Evolutionary conservation across 2,888 invertebrate species (phyloP).

Genomic region (Sialis lutaria): DNA sequence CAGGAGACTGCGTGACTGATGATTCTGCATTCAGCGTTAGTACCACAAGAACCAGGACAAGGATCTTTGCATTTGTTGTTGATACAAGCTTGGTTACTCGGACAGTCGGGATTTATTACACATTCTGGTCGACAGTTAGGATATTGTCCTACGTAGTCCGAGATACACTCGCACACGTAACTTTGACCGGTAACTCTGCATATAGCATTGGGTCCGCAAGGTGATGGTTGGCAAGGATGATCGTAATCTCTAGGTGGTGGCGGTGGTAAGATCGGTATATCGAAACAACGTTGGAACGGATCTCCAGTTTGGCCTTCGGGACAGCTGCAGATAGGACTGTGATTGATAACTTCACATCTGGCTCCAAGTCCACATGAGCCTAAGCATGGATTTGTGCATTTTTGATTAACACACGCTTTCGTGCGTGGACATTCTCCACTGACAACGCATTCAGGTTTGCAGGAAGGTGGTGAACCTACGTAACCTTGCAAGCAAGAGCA

Average conservation of each 20-base stretch:
- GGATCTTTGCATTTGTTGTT: constrained; percentile 68
- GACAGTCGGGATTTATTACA: constrained; percentile 65
- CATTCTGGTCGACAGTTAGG: constrained; percentile 73
- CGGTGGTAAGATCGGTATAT: constrained; percentile 27
- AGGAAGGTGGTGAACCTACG: constrained; percentile 35
- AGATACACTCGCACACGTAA: constrained; percentile 61
- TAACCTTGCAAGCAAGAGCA: constrained; percentile 33
- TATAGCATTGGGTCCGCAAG: constrained; percentile 66
- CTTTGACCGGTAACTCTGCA: constrained; percentile 47
- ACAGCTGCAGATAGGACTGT: constrained; percentile 35
- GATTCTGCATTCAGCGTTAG: constrained; percentile 62
- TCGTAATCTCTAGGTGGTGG: constrained; percentile 21
- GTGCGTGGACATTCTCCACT: constrained; percentile 32
- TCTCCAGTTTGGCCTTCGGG: constrained; percentile 46
- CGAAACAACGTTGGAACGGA: constrained; percentile 59
- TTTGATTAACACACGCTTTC: constrained; percentile 31
- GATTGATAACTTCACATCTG: constrained; percentile 33
- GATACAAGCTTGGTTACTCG: constrained; percentile 58
- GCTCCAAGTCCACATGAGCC: constrained; percentile 35
- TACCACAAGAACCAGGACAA: constrained; percentile 66
- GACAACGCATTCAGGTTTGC: constrained; percentile 32
- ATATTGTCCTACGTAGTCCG: constrained; percentile 59
- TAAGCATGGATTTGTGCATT: constrained; percentile 36
- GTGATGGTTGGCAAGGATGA: constrained; percentile 57
- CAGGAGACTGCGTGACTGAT: constrained; percentile 69